These are phyloP conservation scores for Cerastoderma edule DNA, from an alignment of 2,888 invertebrate species.

Conservation along the genomic window DNA sequence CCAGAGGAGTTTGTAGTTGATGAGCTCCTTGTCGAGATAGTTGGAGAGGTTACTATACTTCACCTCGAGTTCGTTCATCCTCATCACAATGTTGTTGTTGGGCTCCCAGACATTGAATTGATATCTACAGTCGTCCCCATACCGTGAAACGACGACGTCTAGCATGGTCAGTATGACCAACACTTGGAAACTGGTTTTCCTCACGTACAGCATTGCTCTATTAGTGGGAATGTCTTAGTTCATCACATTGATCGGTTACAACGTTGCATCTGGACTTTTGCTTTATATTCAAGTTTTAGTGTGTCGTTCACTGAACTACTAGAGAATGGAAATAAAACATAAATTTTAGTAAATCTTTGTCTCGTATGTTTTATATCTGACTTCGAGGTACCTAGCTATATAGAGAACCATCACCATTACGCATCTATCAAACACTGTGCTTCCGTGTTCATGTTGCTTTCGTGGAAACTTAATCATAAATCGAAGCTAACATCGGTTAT, in stretches of 20 bases:
- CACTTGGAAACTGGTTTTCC: not conserved
- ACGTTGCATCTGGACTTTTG: too few species aligned
- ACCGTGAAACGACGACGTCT: not conserved
- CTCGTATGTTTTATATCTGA: too few species aligned
- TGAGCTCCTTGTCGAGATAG: conserved; percentile 64
- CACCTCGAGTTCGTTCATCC: conserved; percentile 70
- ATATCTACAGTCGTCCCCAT: conserved; percentile 47
- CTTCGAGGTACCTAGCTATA: too few species aligned
- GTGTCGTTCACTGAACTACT: too few species aligned
- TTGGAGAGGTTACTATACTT: conserved; percentile 68
- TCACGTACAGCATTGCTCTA: not conserved
- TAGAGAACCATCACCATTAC: too few species aligned
- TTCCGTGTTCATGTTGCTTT: too few species aligned
- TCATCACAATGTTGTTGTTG: conserved; percentile 72
- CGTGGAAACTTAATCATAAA: too few species aligned
- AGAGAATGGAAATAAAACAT: too few species aligned
- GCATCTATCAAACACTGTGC: too few species aligned
- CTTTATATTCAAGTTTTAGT: too few species aligned
- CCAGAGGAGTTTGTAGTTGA: conserved; percentile 56
- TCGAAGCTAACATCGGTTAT: too few species aligned
- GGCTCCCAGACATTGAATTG: conserved; percentile 81
- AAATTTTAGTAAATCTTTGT: not conserved
- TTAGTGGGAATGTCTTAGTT: not conserved
- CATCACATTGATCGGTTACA: too few species aligned
- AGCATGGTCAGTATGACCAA: not conserved